phyloP scores from a whole-genome alignment of 1,140 invertebrate genomes.

The Papilio polytes region DNA sequence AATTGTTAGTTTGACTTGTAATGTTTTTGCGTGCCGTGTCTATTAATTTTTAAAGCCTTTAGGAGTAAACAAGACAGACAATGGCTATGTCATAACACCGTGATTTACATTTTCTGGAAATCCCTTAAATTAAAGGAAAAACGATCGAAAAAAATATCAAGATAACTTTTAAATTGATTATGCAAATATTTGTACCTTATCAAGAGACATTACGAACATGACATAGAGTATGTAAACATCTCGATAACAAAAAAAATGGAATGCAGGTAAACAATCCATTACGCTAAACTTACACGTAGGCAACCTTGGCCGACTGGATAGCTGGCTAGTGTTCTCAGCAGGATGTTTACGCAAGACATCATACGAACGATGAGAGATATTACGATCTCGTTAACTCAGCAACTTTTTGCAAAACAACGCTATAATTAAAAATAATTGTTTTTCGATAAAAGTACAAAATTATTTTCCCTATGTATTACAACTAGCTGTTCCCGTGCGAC shows the following conservation, averaged over 20 bases:
- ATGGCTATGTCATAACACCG: too few relatives aligned
- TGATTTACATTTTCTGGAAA: too few relatives aligned
- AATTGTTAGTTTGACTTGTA: neutral
- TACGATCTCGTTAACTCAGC: constrained; percentile 46
- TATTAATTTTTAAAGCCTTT: neutral
- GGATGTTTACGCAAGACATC: constrained; percentile 68
- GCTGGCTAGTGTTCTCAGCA: constrained; percentile 65
- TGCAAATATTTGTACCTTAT: constrained; percentile 26
- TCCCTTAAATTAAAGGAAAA: neutral
- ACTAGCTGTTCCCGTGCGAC: too few relatives aligned
- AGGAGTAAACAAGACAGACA: too few relatives aligned
- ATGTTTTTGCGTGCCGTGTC: neutral
- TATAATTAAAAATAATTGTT: neutral
- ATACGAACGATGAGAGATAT: constrained; percentile 55
- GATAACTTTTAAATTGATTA: constrained; percentile 35
- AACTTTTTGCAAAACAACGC: constrained; percentile 40
- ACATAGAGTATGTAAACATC: constrained; percentile 47
- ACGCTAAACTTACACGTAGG: constrained; percentile 54
- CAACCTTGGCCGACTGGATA: constrained; percentile 69
- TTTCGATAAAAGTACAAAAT: neutral
- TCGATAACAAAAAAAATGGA: constrained; percentile 49
- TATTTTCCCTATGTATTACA: too few relatives aligned
- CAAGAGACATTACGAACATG: constrained; percentile 31
- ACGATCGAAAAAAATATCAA: constrained; percentile 12
- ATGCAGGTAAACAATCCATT: constrained; percentile 59